Evolutionary conservation across 2,113 vertebrate genomes (phyloP), one percentile per base, ranked within the genome.

Genomic region (Coreoperca whiteheadi): DNA sequence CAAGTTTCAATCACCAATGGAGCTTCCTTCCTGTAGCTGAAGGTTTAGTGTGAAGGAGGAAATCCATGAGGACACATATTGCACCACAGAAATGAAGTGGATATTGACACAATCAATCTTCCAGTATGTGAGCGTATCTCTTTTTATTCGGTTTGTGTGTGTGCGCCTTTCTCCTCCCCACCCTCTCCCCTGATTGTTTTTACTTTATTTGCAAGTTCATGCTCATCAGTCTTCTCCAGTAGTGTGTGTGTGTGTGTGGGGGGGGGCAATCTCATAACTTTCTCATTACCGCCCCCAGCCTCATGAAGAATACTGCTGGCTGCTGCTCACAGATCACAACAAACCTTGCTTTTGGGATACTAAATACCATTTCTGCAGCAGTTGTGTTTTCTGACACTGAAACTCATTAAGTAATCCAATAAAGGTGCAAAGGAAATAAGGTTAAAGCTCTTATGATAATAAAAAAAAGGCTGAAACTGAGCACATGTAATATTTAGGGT

Each of bases 71-170:
- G 60, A 83, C 88, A 90, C 65, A 57, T 37, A 80, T 11, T 34
- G 81, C 71, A 14, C 39, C 30, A 16, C 8, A 82, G 60, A 83
- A 76, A 91, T 79, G 46, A 90, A 85, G 80, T 82, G 83, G 69
- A 89, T 93, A 95, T 91, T 93, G 92, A 89, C 83, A 74, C 87
- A 28, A 95, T 95, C 90, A 92, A 92, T 95, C 93, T 92, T 91
- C 56, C 69, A 39, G 70, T 59, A 71, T 86, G 88, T 70, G 3
- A 84, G 78, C 84, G 76, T 81, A 51, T 87, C 59, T 82, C 82
- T 71, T 89, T 85, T 90, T 86, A 82, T 86, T 76, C 53, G 21
- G 11, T 21, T 5, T 46, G 15, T 70, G 59, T 74, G 56, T 60
- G 77, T 37, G 54, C 8, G 15, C 53, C 54, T 37, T 14, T 80